These are phyloP conservation scores for Anolis sagrei DNA, from an alignment of 2,113 vertebrate genomes.

Conservation along the genomic window DNA sequence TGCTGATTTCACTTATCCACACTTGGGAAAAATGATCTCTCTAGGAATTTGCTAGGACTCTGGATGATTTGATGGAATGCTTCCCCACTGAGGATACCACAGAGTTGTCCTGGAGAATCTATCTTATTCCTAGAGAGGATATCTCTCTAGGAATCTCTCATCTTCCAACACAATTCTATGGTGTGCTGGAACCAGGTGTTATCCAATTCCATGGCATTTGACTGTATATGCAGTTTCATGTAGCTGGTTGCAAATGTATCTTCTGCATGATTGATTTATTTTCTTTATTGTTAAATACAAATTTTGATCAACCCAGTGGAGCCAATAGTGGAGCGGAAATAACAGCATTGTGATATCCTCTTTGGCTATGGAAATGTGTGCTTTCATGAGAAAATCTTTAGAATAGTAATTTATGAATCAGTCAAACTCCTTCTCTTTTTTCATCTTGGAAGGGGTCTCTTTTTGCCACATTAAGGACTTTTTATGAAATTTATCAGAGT, in stretches of 20 bases:
- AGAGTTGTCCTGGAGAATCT: too few relatives aligned
- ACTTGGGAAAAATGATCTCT: too few relatives aligned
- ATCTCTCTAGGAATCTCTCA: too few relatives aligned
- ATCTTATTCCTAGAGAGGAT: too few relatives aligned
- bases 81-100: too few relatives aligned
- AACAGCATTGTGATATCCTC: not conserved
- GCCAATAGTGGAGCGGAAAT: not conserved
- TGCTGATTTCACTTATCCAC: too few relatives aligned
- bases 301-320: not conserved
- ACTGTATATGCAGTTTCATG: too few relatives aligned
- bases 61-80: too few relatives aligned
- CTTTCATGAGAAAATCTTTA: not conserved
- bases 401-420: not conserved
- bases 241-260: not conserved
- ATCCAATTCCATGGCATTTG: too few relatives aligned
- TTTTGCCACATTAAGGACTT: slow-evolving; percentile 10
- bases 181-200: too few relatives aligned
- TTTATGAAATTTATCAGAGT: not conserved
- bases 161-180: too few relatives aligned
- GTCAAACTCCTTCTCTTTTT: not conserved
- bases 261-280: not conserved
- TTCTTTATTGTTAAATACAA: not conserved
- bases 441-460: not conserved
- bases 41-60: too few relatives aligned
- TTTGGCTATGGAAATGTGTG: not conserved